Percentiles rank a stretch among this genome's conserved stretches.
phyloP scores from a whole-genome alignment of 2,797 vertebrate species.

The Simalia tracyae region DNA sequence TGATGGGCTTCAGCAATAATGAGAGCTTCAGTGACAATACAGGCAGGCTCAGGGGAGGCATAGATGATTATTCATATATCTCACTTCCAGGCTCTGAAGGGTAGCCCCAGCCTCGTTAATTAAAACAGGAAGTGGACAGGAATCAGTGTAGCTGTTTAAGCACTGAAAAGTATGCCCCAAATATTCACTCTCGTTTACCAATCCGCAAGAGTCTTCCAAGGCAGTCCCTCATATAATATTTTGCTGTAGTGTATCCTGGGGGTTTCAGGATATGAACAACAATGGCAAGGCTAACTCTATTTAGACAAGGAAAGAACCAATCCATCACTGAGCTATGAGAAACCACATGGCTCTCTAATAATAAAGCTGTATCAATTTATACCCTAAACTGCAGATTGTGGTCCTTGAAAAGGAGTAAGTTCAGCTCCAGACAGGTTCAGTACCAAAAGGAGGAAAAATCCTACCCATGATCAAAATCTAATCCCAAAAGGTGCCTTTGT shows the following conservation, averaged over 20 bases:
- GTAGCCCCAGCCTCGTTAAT: background rate
- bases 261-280: background rate
- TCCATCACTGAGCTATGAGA: background rate
- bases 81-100: background rate
- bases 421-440: background rate
- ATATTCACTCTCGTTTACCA: background rate
- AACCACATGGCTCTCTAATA: background rate
- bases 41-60: background rate
- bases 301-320: background rate
- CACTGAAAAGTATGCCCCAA: background rate
- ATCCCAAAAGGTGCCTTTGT: background rate
- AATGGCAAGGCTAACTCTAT: background rate
- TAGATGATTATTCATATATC: no score
- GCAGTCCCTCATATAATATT: background rate
- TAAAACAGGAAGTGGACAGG: background rate
- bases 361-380: background rate
- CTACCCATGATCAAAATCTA: background rate
- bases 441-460: background rate
- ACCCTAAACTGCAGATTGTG: background rate
- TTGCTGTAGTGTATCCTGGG: background rate
- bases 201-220: background rate
- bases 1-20: background rate
- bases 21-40: background rate
- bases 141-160: background rate
- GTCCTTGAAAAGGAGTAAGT: background rate